These are phyloP conservation scores for Coecobrya sp. DNA, from an alignment of 2,888 invertebrate species.

Conservation along the genomic window DNA sequence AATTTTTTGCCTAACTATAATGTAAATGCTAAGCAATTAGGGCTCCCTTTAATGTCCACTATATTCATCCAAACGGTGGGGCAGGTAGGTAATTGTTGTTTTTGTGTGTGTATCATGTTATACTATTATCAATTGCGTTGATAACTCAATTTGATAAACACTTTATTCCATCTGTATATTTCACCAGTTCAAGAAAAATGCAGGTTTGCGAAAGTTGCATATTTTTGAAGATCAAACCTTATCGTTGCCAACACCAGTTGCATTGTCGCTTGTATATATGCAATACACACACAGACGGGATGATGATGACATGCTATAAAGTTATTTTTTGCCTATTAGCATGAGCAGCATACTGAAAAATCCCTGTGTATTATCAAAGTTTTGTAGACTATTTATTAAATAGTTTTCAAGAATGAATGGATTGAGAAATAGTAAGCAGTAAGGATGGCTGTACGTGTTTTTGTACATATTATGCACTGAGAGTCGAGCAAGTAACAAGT, in stretches of 20 bases:
- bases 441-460: too few species aligned
- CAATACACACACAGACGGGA: not conserved
- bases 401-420: conserved; percentile 1
- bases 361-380: not conserved
- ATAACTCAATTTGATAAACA: not conserved
- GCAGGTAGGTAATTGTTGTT: too few species aligned
- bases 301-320: not conserved
- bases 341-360: not conserved
- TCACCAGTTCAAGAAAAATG: conserved; percentile 50
- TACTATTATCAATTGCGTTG: not conserved
- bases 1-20: too few species aligned
- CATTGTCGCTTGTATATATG: not conserved
- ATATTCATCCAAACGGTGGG: too few species aligned
- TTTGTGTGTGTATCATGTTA: not conserved
- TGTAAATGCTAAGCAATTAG: not conserved
- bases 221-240: conserved; percentile 50
- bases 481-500: too few species aligned
- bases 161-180: conserved; percentile 8
- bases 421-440: conserved; percentile 23
- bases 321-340: not conserved
- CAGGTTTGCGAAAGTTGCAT: conserved; percentile 65
- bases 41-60: too few species aligned
- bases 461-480: not conserved
- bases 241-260: not conserved
- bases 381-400: not conserved